These are phyloP conservation scores for Chrosomus eos DNA, from an alignment of 2,797 vertebrate genomes.

Conservation along the genomic window DNA sequence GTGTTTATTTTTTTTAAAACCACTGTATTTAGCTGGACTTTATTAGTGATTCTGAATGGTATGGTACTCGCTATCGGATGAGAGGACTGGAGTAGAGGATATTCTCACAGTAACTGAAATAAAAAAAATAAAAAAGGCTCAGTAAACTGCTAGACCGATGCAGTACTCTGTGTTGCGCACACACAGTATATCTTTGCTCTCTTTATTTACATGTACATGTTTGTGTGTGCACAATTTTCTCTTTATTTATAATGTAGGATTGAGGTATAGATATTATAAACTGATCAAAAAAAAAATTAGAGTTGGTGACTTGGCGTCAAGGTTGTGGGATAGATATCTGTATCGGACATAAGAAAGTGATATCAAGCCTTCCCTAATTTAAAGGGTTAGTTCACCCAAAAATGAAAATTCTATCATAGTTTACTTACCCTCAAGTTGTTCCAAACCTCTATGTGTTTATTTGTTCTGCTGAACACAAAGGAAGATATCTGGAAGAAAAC, in stretches of 20 bases:
- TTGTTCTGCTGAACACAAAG: too few species aligned
- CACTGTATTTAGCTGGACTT: background rate
- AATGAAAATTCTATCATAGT: too few species aligned
- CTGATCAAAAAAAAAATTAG: background rate
- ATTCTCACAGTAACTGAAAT: background rate
- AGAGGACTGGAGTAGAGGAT: background rate
- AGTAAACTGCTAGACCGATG: background rate
- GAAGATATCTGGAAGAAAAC: too few species aligned
- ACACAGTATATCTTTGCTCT: background rate
- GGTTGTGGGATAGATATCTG: background rate
- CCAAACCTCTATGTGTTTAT: too few species aligned
- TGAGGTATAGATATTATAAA: background rate
- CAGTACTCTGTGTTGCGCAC: background rate
- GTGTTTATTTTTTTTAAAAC: too few species aligned
- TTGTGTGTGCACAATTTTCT: too few species aligned
- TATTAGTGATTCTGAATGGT: background rate
- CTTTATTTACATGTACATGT: background rate
- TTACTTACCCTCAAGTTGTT: too few species aligned
- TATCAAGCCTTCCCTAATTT: background rate
- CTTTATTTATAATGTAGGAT: background rate
- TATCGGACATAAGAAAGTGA: background rate
- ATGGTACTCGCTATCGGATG: background rate
- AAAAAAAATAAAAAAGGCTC: background rate
- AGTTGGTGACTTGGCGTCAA: background rate
- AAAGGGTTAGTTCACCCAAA: too few species aligned